Base-by-base conservation (phyloP, 2,888 invertebrate genomes). In the Spodoptera littoralis region DNA sequence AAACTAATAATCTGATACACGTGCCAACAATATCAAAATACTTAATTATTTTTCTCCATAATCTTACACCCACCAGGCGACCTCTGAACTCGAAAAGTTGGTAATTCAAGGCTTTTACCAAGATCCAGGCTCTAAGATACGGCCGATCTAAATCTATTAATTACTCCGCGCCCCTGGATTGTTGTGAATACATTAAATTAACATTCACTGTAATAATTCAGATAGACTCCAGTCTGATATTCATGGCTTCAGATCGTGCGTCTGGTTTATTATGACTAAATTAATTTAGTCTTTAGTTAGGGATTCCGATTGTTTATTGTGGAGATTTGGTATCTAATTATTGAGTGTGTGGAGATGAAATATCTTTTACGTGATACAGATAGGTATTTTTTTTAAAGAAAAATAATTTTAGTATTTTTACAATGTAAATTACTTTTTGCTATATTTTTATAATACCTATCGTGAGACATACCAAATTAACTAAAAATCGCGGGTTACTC, bases 131-230 rank as follows among this genome's bases (percentile, higher is more conserved):
- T 47, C 18, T 24, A 43, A 67, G 65, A 56, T 63, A 70, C 53
- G 5, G 24, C 4, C 3, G 18, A 67, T 71, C 42, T 58, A 57
- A 55, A 67, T 67, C 64, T 70, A 70, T 71, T 62, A 63, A 70
- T 70, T 57, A 65, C 54, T 22, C 54, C 24, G 24, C 47, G 45
- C 54, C 60, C 18, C 18, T 42, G 46, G 57, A 57, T 65, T 71
- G 65, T 72, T 75, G 63, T 65, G 75, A 64, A 71, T 65, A 61
- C 27, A 75, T 65, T 68, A 52, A 57, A 62, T 65, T 55, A 43
- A 60, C 60, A 47, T 59, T 56, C 18, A 46, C 49, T 55, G 24
- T 63, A 58, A 62, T 66, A 61, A 71, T 65, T 68, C 24, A 57
- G 42, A 60, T 54, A 67, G 53, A 54, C 64, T 36, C 46, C 42